These are phyloP conservation scores for Apteryx owenii DNA, from an alignment of 2,113 vertebrate species.

Conservation along the genomic window DNA sequence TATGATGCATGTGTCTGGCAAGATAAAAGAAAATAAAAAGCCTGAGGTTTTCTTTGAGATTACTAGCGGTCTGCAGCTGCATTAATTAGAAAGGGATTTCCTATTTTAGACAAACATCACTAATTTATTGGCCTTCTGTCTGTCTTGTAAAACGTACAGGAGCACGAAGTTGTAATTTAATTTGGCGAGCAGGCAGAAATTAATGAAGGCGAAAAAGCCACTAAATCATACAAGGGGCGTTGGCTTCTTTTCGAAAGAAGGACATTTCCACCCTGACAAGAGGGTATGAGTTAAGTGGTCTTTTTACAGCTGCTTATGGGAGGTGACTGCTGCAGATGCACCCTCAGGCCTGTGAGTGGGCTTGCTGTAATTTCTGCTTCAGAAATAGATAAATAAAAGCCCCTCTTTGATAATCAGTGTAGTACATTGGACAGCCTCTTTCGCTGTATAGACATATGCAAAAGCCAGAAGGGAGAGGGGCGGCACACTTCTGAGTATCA, in stretches of 20 bases:
- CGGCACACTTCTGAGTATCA: neutral
- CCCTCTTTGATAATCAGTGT: neutral
- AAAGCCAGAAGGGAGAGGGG: neutral
- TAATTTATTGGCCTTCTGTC: conserved; percentile 13
- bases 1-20: neutral
- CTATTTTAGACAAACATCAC: neutral
- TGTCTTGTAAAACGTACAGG: conserved; percentile 13
- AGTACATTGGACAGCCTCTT: neutral
- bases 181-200: neutral
- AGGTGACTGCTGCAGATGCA: neutral
- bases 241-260: neutral
- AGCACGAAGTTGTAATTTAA: neutral
- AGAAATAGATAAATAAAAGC: neutral
- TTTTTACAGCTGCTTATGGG: neutral
- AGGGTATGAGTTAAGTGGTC: neutral
- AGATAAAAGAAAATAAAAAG: neutral
- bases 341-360: neutral
- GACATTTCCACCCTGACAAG: neutral
- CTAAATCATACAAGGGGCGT: neutral
- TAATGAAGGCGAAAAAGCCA: neutral
- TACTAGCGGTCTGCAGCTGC: neutral
- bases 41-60: neutral
- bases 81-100: conserved; percentile 22
- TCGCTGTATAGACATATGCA: neutral
- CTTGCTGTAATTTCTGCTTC: neutral